Base-by-base conservation (phyloP, 2,113 vertebrate genomes). In the Puma concolor region DNA sequence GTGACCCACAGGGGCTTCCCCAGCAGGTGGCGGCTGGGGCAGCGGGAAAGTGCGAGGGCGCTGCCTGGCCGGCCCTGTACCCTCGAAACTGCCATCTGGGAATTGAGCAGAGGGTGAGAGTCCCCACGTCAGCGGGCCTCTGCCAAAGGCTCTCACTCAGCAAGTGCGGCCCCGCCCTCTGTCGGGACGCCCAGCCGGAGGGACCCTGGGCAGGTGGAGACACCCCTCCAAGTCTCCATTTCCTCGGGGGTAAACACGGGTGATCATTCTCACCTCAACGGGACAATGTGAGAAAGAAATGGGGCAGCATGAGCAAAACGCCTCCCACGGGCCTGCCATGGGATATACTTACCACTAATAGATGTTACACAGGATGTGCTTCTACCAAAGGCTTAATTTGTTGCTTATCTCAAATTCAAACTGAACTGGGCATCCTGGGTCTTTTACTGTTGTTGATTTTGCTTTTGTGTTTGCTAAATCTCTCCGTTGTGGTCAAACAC, bases 61-160 rank as follows among this genome's bases (percentile, higher is more conserved):
- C 50, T 38, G 41, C 60, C 41, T 7, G 0, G 12, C 52, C 15
- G 29, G 21, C 48, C 33, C 69, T 2, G 63, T 11, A 19, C 64
- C 77, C 80, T 77, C 1, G 21, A 92, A 88, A 92, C 17, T 72
- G 44, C 57, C 66, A 64, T 44, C 36, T 60, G 23, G 88, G 96
- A 97, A 67, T 54, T 52, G 31, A 94, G 48, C 0, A 14, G 76
- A 16, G 27, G 33, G 8, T n/a, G 9, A 25, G 44, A 7, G 1
- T 13, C 50, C 33, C 16, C 11, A 6, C 0, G 2, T 6, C 50
- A 4, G 19, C 0, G 10, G 5, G 13, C n/a, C 44, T 64, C 76
- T 36, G 12, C 57, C 23, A 3, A n/a, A 27, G 48, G 4, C 12
- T 19, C 23, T 38, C 3, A 0, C 50, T 60, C 17, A 12, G 79